Evolutionary conservation across 2,113 vertebrate species (phyloP).

Genomic region (Barnardius zonarius): DNA sequence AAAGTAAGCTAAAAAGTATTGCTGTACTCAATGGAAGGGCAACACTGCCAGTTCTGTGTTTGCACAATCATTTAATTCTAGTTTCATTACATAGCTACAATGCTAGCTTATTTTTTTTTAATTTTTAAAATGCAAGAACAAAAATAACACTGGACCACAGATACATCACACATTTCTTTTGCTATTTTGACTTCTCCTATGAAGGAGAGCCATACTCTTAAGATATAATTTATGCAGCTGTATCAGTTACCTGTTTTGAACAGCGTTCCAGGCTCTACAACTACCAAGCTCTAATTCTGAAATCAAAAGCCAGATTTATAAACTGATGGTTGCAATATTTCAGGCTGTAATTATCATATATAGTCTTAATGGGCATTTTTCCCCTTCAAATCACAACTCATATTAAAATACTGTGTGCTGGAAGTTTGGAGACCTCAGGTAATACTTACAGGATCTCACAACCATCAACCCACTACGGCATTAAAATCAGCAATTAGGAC

Average conservation of each 20-base stretch:
- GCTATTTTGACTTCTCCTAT: not conserved
- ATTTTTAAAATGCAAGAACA: not conserved
- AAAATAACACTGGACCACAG: not conserved
- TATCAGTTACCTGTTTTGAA: not conserved
- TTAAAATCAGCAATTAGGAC: not conserved
- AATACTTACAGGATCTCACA: not conserved
- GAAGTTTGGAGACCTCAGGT: not conserved
- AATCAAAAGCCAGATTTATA: not conserved
- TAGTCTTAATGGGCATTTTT: not conserved
- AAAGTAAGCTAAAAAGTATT: not conserved
- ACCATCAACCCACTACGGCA: not conserved
- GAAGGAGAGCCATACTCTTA: not conserved
- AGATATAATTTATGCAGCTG: not conserved
- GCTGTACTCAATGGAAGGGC: not conserved
- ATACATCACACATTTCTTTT: not conserved
- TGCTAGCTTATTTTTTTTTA: fast-evolving
- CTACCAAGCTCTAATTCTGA: not conserved
- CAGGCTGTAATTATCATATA: fast-evolving
- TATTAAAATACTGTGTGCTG: not conserved
- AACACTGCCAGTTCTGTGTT: not conserved
- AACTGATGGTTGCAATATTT: not conserved
- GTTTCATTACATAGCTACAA: not conserved
- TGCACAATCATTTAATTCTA: not conserved
- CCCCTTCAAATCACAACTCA: not conserved
- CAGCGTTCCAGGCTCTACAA: not conserved